These are phyloP conservation scores for Drosophila murphyi DNA, from an alignment of 1,140 invertebrate species.

Conservation along the genomic window DNA sequence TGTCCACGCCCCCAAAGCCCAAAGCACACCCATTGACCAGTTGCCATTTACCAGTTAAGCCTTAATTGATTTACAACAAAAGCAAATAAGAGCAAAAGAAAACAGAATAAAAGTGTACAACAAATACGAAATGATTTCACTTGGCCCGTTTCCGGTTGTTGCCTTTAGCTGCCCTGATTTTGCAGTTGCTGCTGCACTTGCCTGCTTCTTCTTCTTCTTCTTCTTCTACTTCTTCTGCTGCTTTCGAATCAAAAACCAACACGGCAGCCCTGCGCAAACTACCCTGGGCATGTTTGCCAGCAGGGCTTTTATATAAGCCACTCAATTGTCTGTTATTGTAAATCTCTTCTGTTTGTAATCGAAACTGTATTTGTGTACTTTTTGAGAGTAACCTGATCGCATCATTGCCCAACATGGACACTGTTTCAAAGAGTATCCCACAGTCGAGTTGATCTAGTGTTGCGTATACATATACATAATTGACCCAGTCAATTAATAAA, in stretches of 20 bases:
- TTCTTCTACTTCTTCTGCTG: neutral
- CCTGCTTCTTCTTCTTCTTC: neutral
- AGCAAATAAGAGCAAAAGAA: conserved; percentile 10
- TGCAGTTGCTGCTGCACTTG: conserved; percentile 27
- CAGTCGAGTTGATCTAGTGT: neutral
- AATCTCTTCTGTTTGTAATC: too few relatives aligned
- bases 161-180: conserved; percentile 30
- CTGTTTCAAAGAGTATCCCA: neutral
- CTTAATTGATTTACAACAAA: conserved; percentile 54
- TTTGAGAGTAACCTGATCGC: too few relatives aligned
- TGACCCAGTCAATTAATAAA: conserved; percentile 72
- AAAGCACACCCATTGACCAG: conserved; percentile 1
- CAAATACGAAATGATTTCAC: conserved; percentile 56
- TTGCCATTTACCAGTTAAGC: conserved; percentile 26
- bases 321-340: too few relatives aligned
- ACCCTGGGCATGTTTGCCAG: too few relatives aligned
- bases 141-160: conserved; percentile 38
- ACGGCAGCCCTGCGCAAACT: neutral
- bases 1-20: neutral
- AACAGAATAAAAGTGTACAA: conserved; percentile 28
- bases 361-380: neutral
- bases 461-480: conserved; percentile 42
- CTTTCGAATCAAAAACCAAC: conserved; percentile 1
- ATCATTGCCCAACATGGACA: too few relatives aligned
- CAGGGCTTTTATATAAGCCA: too few relatives aligned